Conservation (phyloP, 2,888 invertebrate species). For the Erannis defoliaria region DNA sequence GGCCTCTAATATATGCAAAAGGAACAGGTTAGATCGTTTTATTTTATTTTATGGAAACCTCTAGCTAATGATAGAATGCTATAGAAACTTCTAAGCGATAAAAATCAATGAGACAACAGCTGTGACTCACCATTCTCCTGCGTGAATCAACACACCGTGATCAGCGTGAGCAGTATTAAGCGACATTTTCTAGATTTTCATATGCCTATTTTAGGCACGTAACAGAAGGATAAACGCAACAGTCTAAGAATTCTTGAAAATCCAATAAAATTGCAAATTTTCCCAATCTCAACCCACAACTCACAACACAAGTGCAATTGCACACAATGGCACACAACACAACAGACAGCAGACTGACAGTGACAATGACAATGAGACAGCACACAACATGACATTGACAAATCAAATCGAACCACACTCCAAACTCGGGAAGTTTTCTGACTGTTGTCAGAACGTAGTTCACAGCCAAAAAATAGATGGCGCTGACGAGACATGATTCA, state of each 20-base stretch:
- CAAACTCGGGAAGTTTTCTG: too few relatives aligned
- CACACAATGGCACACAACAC: too few relatives aligned
- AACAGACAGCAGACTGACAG: too few relatives aligned
- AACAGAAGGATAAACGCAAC: not conserved
- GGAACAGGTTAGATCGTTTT: not conserved
- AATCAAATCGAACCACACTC: too few relatives aligned
- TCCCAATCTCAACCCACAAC: too few relatives aligned
- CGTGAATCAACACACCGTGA: constrained; percentile 97
- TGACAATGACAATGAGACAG: too few relatives aligned
- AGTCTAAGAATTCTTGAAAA: not conserved
- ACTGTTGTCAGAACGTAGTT: too few relatives aligned
- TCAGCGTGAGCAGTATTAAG: constrained; percentile 98
- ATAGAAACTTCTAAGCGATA: constrained; percentile 54
- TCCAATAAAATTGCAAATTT: not conserved
- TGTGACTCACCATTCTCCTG: constrained; percentile 96
- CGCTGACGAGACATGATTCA: too few relatives aligned
- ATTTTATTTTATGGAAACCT: not conserved
- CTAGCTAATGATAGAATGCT: constrained; percentile 25
- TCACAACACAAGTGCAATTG: too few relatives aligned
- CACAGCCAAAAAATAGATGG: too few relatives aligned
- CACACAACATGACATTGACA: too few relatives aligned
- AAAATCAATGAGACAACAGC: constrained; percentile 45
- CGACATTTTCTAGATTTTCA: constrained; percentile 89
- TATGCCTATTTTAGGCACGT: not conserved
- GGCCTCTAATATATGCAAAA: not conserved